A percentile compares a stretch with the other conserved stretches of the same genome.
Evolutionary conservation across 2,888 invertebrate genomes (phyloP).

Genomic region (Agrilus cyanescens): DNA sequence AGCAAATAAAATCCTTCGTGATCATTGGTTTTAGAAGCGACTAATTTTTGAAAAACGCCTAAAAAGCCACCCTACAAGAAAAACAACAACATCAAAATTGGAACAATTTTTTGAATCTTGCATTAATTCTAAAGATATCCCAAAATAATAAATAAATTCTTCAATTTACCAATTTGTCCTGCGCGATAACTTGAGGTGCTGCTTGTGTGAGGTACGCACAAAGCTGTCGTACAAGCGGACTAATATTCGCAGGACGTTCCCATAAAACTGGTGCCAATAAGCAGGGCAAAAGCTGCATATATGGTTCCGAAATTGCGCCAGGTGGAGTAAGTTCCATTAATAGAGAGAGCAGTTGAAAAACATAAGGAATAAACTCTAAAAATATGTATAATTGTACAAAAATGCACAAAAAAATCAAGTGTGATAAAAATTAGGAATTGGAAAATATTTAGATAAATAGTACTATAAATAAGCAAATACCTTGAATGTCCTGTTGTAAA

Average conservation of each 20-base stretch:
- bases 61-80: constrained; percentile 65
- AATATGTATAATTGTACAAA: constrained; percentile 6
- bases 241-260: constrained; percentile 88
- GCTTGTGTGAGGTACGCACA: constrained; percentile 74
- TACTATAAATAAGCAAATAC: constrained; percentile 33
- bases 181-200: constrained; percentile 51
- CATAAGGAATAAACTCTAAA: constrained; percentile 93
- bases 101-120: no score
- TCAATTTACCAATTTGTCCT: constrained; percentile 57
- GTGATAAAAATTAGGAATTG: constrained; percentile 1
- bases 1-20: constrained; percentile 92
- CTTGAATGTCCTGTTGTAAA: constrained; percentile 85
- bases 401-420: not conserved
- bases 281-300: constrained; percentile 82
- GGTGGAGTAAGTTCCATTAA: constrained; percentile 58
- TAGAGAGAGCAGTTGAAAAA: constrained; percentile 92
- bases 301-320: constrained; percentile 62
- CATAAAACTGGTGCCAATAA: constrained; percentile 83
- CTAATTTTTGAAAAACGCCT: constrained; percentile 93
- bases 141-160: no score
- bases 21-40: constrained; percentile 89
- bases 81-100: constrained; percentile 7
- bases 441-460: constrained; percentile 1
- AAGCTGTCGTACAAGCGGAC: constrained; percentile 83
- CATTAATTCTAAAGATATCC: no score